These are phyloP conservation scores for Pangasius sanitwongsei DNA, from an alignment of 2,797 vertebrate species.

Conservation along the genomic window DNA sequence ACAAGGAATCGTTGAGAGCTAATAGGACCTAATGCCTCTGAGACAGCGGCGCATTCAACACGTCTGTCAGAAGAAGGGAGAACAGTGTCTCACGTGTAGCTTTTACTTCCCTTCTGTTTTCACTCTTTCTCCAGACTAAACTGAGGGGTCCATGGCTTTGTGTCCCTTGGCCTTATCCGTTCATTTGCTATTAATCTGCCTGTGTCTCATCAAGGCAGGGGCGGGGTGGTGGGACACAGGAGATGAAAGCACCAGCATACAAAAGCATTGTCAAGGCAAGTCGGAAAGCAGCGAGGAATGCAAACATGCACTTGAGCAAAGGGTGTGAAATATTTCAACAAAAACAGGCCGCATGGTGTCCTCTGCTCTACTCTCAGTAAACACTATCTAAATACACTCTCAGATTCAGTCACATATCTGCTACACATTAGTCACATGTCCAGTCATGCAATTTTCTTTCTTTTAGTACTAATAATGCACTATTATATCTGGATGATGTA, in stretches of 20 bases:
- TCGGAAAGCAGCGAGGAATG: slow-evolving; percentile 58
- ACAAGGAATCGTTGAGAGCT: slow-evolving; percentile 57
- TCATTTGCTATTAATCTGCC: slow-evolving; percentile 66
- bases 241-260: slow-evolving; percentile 60
- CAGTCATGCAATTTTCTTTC: neutral
- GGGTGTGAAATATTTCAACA: slow-evolving; percentile 46
- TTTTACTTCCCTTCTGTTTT: slow-evolving; percentile 68
- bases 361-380: neutral
- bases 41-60: slow-evolving; percentile 61
- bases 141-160: slow-evolving; percentile 60
- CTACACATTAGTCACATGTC: neutral
- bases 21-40: slow-evolving; percentile 59
- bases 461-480: neutral
- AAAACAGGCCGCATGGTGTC: slow-evolving; percentile 30
- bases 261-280: slow-evolving; percentile 64
- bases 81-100: slow-evolving; percentile 50
- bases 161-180: slow-evolving; percentile 66
- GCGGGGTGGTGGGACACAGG: slow-evolving; percentile 6
- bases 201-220: slow-evolving; percentile 57
- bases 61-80: slow-evolving; percentile 47
- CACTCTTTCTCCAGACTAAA: slow-evolving; percentile 55
- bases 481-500: neutral
- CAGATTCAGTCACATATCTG: neutral
- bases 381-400: neutral
- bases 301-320: slow-evolving; percentile 61